Evolutionary conservation across 2,797 vertebrate genomes (phyloP).

Genomic region (Protosalanx chinensis): DNA sequence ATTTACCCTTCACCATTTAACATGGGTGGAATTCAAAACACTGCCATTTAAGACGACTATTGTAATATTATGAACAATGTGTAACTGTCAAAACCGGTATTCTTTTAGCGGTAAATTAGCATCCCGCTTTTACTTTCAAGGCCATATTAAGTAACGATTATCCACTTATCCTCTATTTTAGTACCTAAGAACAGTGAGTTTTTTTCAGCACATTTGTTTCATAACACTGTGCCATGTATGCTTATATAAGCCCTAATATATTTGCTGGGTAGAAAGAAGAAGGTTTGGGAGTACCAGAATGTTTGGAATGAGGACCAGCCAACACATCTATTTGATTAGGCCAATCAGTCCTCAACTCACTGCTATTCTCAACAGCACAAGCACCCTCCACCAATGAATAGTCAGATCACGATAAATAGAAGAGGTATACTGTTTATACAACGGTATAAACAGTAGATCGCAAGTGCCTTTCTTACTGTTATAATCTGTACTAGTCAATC

Average conservation of each 20-base stretch:
- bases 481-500: too few species aligned
- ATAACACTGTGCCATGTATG: slow-evolving; percentile 38
- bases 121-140: slow-evolving; percentile 45
- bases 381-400: slow-evolving; percentile 43
- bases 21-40: too few species aligned
- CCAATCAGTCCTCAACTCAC: slow-evolving; percentile 35
- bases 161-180: too few species aligned
- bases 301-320: slow-evolving; percentile 39
- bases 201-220: slow-evolving; percentile 29
- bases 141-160: slow-evolving; percentile 31
- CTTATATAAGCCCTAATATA: slow-evolving; percentile 46
- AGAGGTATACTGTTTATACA: neutral
- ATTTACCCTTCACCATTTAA: too few species aligned
- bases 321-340: slow-evolving; percentile 55
- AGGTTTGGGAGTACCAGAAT: slow-evolving; percentile 21
- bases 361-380: slow-evolving; percentile 23
- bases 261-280: slow-evolving; percentile 5
- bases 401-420: slow-evolving; percentile 36
- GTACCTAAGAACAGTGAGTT: too few species aligned
- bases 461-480: too few species aligned
- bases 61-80: too few species aligned
- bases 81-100: too few species aligned
- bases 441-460: too few species aligned
- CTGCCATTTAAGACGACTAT: too few species aligned
- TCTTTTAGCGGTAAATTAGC: too few species aligned